Evolutionary conservation across 2,797 vertebrate genomes (phyloP).

Genomic region (Acrossocheilus fasciatus): DNA sequence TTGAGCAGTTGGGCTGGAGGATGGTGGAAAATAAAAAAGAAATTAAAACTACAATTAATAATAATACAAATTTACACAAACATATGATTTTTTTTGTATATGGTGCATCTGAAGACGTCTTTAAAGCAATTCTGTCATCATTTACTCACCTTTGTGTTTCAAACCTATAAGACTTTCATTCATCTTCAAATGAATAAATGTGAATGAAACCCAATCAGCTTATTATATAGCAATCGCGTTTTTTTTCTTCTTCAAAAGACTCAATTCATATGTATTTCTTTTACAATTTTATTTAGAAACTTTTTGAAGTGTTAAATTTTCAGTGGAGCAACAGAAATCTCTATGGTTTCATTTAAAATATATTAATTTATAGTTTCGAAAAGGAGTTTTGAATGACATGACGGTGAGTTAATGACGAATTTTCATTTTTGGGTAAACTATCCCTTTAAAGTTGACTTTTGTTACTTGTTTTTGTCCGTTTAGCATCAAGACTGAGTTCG

Average conservation of each 20-base stretch:
- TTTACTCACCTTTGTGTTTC: neutral
- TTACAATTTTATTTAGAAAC: neutral
- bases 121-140: neutral
- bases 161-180: neutral
- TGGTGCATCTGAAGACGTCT: neutral
- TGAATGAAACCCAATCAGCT: neutral
- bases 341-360: neutral
- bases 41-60: too few relatives aligned
- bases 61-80: too few relatives aligned
- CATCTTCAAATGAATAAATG: neutral
- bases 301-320: neutral
- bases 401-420: neutral
- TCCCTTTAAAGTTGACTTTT: neutral
- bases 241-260: neutral
- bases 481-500: constrained; percentile 36
- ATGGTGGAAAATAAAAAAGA: too few relatives aligned
- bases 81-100: neutral
- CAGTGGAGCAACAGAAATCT: neutral
- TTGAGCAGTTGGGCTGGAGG: too few relatives aligned
- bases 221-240: neutral
- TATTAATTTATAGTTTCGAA: neutral
- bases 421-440: neutral
- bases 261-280: neutral
- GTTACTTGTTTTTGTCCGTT: neutral
- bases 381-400: too few relatives aligned